Conservation (phyloP, 2,888 invertebrate genomes). For the Spodoptera littoralis region DNA sequence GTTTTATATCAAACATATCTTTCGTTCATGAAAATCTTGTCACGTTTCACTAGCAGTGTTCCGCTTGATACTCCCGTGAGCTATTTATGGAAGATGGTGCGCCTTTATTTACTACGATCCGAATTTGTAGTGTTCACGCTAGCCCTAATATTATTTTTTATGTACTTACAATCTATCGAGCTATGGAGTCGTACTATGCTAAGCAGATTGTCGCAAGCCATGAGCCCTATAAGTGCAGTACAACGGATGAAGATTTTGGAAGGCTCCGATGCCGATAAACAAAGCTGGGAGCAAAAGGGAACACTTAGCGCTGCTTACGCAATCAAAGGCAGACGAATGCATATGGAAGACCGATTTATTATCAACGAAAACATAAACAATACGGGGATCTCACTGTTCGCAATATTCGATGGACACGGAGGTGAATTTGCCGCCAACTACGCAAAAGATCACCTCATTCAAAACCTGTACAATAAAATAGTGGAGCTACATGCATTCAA, state of each 20-base stretch:
- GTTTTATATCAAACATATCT: conserved; percentile 96
- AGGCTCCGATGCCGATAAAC: conserved; percentile 87
- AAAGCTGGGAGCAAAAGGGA: conserved; percentile 93
- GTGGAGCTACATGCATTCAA: conserved; percentile 92
- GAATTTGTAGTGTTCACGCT: conserved; percentile 93
- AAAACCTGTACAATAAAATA: conserved; percentile 93
- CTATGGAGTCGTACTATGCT: conserved; percentile 94
- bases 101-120: conserved; percentile 93
- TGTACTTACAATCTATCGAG: conserved; percentile 95
- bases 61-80: conserved; percentile 93
- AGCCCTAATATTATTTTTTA: conserved; percentile 91
- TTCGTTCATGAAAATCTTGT: conserved; percentile 95
- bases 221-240: conserved; percentile 90
- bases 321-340: conserved; percentile 95
- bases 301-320: conserved; percentile 95
- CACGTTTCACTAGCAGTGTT: conserved; percentile 94
- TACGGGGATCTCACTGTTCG: conserved; percentile 96
- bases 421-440: conserved; percentile 98
- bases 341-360: conserved; percentile 98
- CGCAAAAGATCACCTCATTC: conserved; percentile 95
- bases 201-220: conserved; percentile 91
- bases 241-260: conserved; percentile 88
- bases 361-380: conserved; percentile 95
- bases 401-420: conserved; percentile 98
- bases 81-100: conserved; percentile 94